Evolutionary conservation across 2,797 vertebrate species (phyloP).

Genomic region (Pseudochaenichthys georgianus): DNA sequence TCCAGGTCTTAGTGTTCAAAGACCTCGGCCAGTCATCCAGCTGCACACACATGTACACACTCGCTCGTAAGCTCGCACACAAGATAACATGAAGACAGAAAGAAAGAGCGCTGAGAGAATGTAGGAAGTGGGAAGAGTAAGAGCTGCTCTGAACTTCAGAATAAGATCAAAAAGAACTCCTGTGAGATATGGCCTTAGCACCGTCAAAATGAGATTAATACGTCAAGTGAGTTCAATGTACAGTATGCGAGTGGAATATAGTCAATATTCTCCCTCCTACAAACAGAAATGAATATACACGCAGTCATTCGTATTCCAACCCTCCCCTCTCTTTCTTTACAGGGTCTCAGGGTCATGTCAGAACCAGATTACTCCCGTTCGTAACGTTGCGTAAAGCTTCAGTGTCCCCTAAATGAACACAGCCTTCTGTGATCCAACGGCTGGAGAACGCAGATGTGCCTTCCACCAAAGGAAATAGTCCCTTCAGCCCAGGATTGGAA

Average conservation of each 20-base stretch:
- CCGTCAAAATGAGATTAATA: slow-evolving; percentile 91
- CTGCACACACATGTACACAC: slow-evolving; percentile 37
- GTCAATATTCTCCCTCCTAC: slow-evolving; percentile 27
- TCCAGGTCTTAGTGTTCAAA: slow-evolving; percentile 87
- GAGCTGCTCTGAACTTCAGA: slow-evolving; percentile 66
- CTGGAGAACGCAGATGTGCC: slow-evolving; percentile 82
- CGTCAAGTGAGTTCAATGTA: slow-evolving; percentile 80
- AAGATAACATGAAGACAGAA: slow-evolving; percentile 33
- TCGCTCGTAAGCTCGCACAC: slow-evolving; percentile 11
- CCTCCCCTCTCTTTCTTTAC: slow-evolving; percentile 10
- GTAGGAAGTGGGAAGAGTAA: slow-evolving; percentile 44
- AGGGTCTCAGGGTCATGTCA: slow-evolving; percentile 62
- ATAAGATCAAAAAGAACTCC: slow-evolving; percentile 70
- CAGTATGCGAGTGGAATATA: slow-evolving; percentile 50
- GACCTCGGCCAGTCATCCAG: slow-evolving; percentile 92
- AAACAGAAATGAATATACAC: slow-evolving; percentile 46
- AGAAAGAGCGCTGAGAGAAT: slow-evolving; percentile 36
- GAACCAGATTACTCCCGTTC: slow-evolving; percentile 64
- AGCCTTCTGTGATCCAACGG: slow-evolving; percentile 69
- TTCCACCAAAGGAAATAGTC: slow-evolving; percentile 73
- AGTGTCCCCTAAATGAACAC: slow-evolving; percentile 73
- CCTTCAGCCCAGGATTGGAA: too few species aligned
- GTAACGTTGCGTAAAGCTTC: slow-evolving; percentile 67
- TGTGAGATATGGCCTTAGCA: slow-evolving; percentile 60
- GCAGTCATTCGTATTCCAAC: slow-evolving; percentile 26